Evolutionary conservation across 2,888 invertebrate species (phyloP).

Genomic region (Dromius quadrimaculatus): DNA sequence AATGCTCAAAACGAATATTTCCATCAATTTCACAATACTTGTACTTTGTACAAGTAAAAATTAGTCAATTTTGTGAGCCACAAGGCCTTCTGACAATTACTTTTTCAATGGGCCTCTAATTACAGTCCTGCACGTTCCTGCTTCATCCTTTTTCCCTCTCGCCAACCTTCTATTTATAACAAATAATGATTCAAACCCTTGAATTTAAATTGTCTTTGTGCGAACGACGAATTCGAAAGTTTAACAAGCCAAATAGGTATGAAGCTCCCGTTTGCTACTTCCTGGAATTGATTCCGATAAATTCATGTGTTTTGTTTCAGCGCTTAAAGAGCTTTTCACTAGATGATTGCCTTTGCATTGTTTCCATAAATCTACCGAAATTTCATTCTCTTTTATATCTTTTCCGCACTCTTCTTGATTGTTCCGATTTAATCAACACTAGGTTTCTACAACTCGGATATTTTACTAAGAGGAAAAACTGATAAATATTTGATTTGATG

Average conservation of each 20-base stretch:
- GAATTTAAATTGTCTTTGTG: constrained; percentile 37
- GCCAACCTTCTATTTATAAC: constrained; percentile 40
- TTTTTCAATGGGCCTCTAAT: no score
- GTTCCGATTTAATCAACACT: constrained; percentile 1
- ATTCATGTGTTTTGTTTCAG: constrained; percentile 37
- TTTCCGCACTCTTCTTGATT: not conserved
- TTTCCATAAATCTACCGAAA: constrained; percentile 18
- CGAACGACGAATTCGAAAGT: constrained; percentile 35
- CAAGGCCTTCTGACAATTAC: no score
- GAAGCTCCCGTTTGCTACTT: constrained; percentile 19
- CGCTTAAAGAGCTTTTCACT: constrained; percentile 25
- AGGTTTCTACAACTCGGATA: not conserved
- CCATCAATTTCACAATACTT: no score
- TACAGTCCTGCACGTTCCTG: not conserved
- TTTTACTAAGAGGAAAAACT: not conserved
- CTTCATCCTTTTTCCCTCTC: not conserved
- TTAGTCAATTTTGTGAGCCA: no score
- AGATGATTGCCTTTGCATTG: constrained; percentile 34
- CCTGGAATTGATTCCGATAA: constrained; percentile 37
- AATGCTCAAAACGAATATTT: no score
- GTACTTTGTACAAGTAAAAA: no score
- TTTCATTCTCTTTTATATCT: constrained; percentile 25
- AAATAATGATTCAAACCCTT: constrained; percentile 40
- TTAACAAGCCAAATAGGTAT: constrained; percentile 18
- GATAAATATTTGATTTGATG: not conserved